Base-by-base conservation (phyloP, 1,140 invertebrate genomes). In the Condylostylus longicornis region DNA sequence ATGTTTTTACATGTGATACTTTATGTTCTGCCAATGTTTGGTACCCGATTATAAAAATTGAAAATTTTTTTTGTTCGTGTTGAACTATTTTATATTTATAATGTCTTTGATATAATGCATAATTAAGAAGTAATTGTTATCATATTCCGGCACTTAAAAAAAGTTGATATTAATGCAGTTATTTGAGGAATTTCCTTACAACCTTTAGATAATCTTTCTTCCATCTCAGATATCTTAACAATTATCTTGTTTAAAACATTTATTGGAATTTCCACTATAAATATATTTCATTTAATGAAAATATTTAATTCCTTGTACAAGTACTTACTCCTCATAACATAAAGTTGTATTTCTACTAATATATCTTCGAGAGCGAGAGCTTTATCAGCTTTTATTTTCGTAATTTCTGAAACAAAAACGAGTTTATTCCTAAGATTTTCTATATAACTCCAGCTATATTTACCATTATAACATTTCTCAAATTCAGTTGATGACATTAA, bases 291-390 rank as follows among this genome's bases (percentile, higher is more conserved):
- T 28, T 33, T 23, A 25, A 35, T 5, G 27, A 8, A 23, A 20
- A 29, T 25, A 30, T 15, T 9, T 22, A 15, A 10, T 41, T 41
- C n/a, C 29, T 17, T 38, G 33, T 27, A 39, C 25, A 35, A 9
- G 13, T 30, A 40, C 43, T 68, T 72, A 93, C 88, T 76, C 74
- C 79, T 74, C 62, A 90, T 84, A 37, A 93, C 71, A 51, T 78
- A 79, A 14, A 69, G 58, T 62, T 94, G 88, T 18, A 94, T 61
- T 65, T 95, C 87, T 15, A 84, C 82, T 20, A 95, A 53, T 51
- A 95, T 90, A 55, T 96, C 91, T 46, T 78, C 74, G 6, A 95
- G 63, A 2, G 91, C 88, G 29, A 94, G 64, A 8, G 90, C 89
- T 69, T 93, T 93, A 1, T 73, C 63, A 18, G 76, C 74, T 65